phyloP scores from a whole-genome alignment of 2,888 invertebrate species.

The Leuctra nigra region DNA sequence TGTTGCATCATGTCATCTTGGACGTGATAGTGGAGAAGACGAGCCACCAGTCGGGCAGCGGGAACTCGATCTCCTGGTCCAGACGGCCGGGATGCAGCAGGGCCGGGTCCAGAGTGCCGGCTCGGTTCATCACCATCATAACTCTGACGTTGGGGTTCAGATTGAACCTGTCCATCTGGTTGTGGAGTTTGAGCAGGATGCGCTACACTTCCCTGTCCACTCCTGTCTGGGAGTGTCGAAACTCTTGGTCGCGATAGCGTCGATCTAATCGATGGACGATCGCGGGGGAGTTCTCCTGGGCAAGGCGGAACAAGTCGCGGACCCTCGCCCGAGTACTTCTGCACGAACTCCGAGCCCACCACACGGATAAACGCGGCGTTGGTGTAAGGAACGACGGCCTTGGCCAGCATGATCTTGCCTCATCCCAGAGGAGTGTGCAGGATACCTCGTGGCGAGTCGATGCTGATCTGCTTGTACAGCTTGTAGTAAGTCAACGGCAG shows the following conservation, averaged over 20 bases:
- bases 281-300: conserved; percentile 98
- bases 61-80: conserved; percentile 98
- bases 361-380: conserved; percentile 98
- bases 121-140: too few species aligned
- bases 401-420: conserved; percentile 99
- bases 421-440: conserved; percentile 99
- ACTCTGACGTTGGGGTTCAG: conserved; percentile 99
- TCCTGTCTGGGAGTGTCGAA: conserved; percentile 96
- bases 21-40: conserved; percentile 97
- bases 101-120: too few species aligned
- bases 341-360: conserved; percentile 98
- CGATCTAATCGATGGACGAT: conserved; percentile 99
- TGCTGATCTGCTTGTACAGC: conserved; percentile 96
- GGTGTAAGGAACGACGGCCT: conserved; percentile 97
- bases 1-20: too few species aligned
- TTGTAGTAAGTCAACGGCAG: conserved; percentile 97
- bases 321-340: conserved; percentile 98
- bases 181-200: conserved; percentile 91
- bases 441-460: conserved; percentile 98
- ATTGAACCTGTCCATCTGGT: conserved; percentile 99
- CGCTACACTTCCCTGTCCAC: conserved; percentile 99
- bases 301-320: conserved; percentile 97
- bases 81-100: too few species aligned
- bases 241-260: conserved; percentile 98
- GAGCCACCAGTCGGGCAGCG: conserved; percentile 94